Evolutionary conservation across 2,113 vertebrate genomes (phyloP).

Genomic region (Phainopepla nitens): DNA sequence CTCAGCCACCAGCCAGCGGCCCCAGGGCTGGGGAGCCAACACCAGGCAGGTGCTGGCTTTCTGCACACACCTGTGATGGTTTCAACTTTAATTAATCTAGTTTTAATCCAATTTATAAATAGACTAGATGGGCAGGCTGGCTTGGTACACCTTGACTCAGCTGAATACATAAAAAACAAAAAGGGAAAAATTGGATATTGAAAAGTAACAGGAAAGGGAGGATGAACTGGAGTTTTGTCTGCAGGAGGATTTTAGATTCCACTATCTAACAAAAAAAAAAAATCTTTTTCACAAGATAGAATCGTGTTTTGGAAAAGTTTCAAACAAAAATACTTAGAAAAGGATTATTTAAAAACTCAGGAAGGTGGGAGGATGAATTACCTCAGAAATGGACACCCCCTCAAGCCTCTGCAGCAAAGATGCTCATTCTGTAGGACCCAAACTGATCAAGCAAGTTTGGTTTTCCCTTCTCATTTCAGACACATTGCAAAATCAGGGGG

Average conservation of each 20-base stretch:
- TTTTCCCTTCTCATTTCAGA: background rate
- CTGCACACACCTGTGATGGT: background rate
- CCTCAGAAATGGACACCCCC: background rate
- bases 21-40: background rate
- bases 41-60: background rate
- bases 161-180: rapidly evolving
- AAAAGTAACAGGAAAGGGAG: background rate
- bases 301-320: background rate
- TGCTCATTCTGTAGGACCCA: background rate
- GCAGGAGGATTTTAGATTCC: background rate
- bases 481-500: background rate
- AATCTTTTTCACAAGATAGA: background rate
- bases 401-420: background rate
- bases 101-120: background rate
- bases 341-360: background rate
- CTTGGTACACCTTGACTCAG: background rate
- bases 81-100: background rate
- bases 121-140: background rate
- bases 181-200: rapidly evolving
- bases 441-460: background rate
- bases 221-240: background rate
- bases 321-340: background rate
- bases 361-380: background rate
- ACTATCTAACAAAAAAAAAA: background rate
- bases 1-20: background rate